Evolutionary conservation across 2,797 vertebrate genomes (phyloP), one percentile per base, ranked within the genome.

Genomic region (Phoeniculus purpureus): DNA sequence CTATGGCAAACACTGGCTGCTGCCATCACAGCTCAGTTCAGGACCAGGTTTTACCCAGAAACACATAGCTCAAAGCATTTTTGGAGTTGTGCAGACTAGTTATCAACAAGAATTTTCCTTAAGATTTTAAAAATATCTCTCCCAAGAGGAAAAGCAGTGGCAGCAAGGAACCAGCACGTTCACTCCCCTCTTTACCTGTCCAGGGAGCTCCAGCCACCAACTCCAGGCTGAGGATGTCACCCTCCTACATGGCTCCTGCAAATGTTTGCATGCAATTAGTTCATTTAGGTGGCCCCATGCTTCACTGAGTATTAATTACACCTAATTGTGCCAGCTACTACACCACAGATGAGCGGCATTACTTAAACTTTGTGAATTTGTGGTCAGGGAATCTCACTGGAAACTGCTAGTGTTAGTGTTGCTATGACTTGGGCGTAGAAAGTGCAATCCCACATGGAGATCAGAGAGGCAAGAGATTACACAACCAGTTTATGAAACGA

Each of bases 241-340:
- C 58, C 45, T 78, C 85, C 40, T 54, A 37, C 12, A 7, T 29
- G 12, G 78, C 84, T 89, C 79, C 58, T 58, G 37, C 83, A 64
- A 34, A 68, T 54, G 25, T 84, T 85, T 73, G 58, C 47, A 67
- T 87, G 92, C 50, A 72, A 26, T 91, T 66, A 91, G 76, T 66
- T 95, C 66, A 55, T 87, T 58, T 86, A 81, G 48, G 48, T 73
- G 78, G 67, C 25, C 55, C 81, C 85, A 79, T 82, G 83, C 80
- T 96, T 94, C 91, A 56, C 43, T 40, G n/a, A 92, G n/a, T 87
- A 72, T 87, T 85, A 78, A 85, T 92, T 92, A 94, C 85, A 81
- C 68, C 25, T 93, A 88, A 95, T 90, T 74, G 40, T 66, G 45
- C 68, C 89, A 83, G 40, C 83, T 67, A 70, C 68, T 71, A 94